Evolutionary conservation across 2,113 vertebrate species (phyloP).

Genomic region (Sminthopsis crassicaudata): DNA sequence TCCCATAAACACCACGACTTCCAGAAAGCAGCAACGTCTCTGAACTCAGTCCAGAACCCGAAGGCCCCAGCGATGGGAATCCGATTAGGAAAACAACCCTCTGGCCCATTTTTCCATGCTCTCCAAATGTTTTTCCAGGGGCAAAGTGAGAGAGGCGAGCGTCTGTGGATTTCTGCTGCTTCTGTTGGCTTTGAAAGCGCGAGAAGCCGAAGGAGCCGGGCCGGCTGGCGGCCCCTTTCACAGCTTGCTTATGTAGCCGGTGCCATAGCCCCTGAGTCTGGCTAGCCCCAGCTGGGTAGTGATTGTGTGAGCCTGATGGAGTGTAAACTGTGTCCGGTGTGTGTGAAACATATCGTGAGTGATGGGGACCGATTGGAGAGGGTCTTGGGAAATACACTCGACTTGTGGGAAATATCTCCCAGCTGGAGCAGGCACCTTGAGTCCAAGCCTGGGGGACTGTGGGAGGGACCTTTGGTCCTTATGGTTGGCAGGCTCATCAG

Average conservation of each 20-base stretch:
- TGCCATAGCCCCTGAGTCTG: slow-evolving; percentile 81
- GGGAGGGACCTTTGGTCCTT: neutral
- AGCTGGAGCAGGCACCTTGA: slow-evolving; percentile 66
- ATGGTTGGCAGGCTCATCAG: slow-evolving; percentile 35
- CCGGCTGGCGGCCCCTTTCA: slow-evolving; percentile 80
- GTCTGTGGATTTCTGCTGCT: slow-evolving; percentile 81
- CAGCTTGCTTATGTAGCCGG: slow-evolving; percentile 83
- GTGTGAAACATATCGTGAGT: slow-evolving; percentile 78
- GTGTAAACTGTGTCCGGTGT: slow-evolving; percentile 80
- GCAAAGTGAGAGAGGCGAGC: slow-evolving; percentile 68
- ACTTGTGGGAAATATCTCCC: slow-evolving; percentile 80
- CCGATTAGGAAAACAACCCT: slow-evolving; percentile 81
- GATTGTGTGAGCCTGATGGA: slow-evolving; percentile 78
- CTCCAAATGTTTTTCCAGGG: slow-evolving; percentile 80
- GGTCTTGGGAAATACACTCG: slow-evolving; percentile 73
- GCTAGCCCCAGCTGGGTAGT: slow-evolving; percentile 82
- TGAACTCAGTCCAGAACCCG: slow-evolving; percentile 81
- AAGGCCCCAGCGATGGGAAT: slow-evolving; percentile 81
- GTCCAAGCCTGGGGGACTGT: neutral
- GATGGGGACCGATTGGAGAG: slow-evolving; percentile 78
- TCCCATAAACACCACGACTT: slow-evolving; percentile 79
- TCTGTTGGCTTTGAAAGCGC: slow-evolving; percentile 82
- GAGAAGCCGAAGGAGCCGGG: slow-evolving; percentile 74
- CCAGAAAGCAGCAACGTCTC: slow-evolving; percentile 79
- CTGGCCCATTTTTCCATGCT: slow-evolving; percentile 72